These are phyloP conservation scores for Thereva nobilitata DNA, from an alignment of 2,888 invertebrate genomes.

Conservation along the genomic window DNA sequence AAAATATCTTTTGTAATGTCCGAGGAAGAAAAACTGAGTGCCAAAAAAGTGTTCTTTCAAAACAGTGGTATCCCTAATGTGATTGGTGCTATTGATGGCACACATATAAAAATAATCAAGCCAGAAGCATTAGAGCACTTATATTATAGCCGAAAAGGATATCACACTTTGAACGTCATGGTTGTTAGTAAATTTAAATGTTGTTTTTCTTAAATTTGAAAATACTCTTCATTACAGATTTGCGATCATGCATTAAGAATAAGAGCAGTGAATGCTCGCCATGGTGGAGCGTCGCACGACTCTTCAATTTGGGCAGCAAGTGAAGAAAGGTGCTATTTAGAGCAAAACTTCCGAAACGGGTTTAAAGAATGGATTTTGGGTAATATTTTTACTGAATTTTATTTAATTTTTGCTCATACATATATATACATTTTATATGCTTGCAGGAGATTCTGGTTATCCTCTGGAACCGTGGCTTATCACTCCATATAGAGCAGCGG, in stretches of 20 bases:
- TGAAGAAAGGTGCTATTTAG: neutral
- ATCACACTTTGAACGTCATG: neutral
- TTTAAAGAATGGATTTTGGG: neutral
- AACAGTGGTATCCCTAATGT: conserved; percentile 7
- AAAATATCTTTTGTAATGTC: neutral
- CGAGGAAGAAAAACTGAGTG: neutral
- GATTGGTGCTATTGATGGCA: neutral
- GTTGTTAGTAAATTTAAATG: neutral
- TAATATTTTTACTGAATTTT: neutral
- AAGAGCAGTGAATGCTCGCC: conserved; percentile 3
- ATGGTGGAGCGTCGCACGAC: neutral
- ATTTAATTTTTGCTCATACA: neutral
- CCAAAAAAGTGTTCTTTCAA: neutral
- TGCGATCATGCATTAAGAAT: neutral
- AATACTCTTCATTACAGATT: neutral
- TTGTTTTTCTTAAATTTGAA: neutral
- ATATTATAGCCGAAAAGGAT: neutral
- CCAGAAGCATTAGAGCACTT: neutral
- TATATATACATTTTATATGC: neutral
- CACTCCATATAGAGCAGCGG: conserved; percentile 9
- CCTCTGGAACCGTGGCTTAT: neutral
- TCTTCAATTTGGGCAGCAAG: neutral
- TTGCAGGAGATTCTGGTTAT: conserved; percentile 8
- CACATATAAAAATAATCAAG: neutral
- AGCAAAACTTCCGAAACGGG: neutral